Evolutionary conservation across 2,797 vertebrate species (phyloP).

Genomic region (Pangasius sanitwongsei): DNA sequence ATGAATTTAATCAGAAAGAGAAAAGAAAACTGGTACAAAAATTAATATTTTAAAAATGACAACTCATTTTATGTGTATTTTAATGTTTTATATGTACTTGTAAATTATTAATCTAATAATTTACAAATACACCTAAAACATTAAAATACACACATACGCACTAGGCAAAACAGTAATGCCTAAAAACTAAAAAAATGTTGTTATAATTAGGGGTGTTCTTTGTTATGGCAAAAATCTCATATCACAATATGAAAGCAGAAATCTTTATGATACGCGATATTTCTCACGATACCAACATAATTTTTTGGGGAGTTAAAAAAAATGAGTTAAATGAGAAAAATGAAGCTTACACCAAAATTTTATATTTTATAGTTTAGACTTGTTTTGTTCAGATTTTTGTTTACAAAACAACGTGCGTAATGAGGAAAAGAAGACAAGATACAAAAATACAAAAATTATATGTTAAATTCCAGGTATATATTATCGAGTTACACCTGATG

Average conservation of each 20-base stretch:
- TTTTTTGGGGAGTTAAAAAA: not conserved
- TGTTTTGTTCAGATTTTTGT: not conserved
- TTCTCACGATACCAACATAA: not conserved
- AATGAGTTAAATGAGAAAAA: too few species aligned
- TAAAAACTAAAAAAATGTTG: too few species aligned
- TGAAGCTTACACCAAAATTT: not conserved
- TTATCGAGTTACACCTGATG: too few species aligned
- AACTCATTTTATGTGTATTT: not conserved
- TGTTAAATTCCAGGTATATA: not conserved
- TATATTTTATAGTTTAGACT: not conserved
- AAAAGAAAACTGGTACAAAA: not conserved
- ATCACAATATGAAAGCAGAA: too few species aligned
- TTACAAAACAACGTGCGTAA: not conserved
- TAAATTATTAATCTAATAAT: not conserved
- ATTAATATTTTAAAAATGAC: not conserved
- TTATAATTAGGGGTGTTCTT: too few species aligned
- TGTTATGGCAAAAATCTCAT: not conserved
- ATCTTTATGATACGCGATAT: not conserved
- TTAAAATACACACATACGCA: too few species aligned
- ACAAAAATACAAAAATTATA: not conserved
- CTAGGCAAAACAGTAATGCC: too few species aligned
- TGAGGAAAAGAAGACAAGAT: not conserved
- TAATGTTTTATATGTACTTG: not conserved
- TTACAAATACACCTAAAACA: too few species aligned
- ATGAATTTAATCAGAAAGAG: too few species aligned